These are phyloP conservation scores for Ophion costatus DNA, from an alignment of 2,888 invertebrate genomes.

Conservation along the genomic window DNA sequence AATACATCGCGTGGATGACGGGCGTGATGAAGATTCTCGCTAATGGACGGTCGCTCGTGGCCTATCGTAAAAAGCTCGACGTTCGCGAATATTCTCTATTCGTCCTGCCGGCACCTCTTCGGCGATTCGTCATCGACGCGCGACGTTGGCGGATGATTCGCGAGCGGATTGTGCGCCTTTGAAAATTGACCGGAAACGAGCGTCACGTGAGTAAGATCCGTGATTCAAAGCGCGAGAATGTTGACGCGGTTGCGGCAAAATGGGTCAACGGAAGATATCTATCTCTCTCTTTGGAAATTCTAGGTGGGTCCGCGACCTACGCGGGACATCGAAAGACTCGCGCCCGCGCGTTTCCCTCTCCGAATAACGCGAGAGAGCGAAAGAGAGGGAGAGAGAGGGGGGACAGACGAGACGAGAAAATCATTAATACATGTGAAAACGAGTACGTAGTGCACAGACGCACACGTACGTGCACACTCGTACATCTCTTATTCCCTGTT, in stretches of 20 bases:
- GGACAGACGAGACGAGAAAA: conserved; percentile 46
- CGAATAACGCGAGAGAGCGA: conserved; percentile 3
- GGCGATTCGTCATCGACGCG: background rate
- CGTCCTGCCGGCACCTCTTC: too few relatives aligned
- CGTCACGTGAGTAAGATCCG: background rate
- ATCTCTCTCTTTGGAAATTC: conserved; percentile 39
- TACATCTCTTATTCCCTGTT: background rate
- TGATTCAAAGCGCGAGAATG: conserved; percentile 9
- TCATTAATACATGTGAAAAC: conserved; percentile 57
- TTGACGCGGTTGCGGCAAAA: background rate
- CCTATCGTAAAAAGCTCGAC: conserved; percentile 19
- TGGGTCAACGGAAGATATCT: conserved; percentile 44
- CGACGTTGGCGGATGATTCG: background rate
- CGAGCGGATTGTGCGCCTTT: background rate
- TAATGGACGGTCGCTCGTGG: conserved; percentile 27
- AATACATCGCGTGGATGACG: too few relatives aligned
- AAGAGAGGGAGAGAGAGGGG: conserved; percentile 24
- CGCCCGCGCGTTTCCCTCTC: conserved; percentile 52
- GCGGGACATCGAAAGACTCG: conserved; percentile 54
- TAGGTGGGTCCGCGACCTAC: conserved; percentile 37
- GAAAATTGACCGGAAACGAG: background rate
- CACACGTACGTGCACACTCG: conserved; percentile 21
- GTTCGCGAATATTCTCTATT: conserved; percentile 4
- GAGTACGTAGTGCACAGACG: conserved; percentile 5
- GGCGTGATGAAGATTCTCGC: background rate